These are phyloP conservation scores for Seriola dumerili DNA, from an alignment of 2,113 vertebrate species.

Conservation along the genomic window DNA sequence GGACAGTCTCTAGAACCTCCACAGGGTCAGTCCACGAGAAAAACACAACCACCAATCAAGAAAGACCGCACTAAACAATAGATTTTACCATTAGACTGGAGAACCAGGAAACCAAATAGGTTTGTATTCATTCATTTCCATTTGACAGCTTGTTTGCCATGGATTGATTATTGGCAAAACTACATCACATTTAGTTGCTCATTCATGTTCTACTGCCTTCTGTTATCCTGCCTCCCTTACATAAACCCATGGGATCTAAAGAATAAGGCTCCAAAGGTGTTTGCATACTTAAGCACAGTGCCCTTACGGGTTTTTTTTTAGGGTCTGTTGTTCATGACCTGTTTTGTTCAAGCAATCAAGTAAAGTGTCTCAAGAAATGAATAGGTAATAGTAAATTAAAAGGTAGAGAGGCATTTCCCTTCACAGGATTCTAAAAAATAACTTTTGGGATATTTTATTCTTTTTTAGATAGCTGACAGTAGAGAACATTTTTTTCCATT, in stretches of 20 bases:
- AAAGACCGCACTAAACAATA: not conserved
- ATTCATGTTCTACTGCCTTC: not conserved
- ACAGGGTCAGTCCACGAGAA: not conserved
- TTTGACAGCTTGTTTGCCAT: not conserved
- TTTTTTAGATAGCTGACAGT: not conserved
- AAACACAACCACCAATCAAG: not conserved
- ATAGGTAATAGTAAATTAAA: too few species aligned
- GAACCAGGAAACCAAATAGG: not conserved
- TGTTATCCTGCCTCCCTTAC: not conserved
- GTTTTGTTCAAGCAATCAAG: not conserved
- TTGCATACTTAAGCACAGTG: not conserved
- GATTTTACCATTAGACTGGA: not conserved
- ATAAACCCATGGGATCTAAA: constrained; percentile 5
- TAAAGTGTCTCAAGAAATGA: too few species aligned
- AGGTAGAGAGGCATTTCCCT: not conserved
- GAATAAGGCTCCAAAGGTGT: constrained; percentile 1
- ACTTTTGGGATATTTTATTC: not conserved
- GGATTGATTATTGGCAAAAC: not conserved
- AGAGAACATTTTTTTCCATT: not conserved
- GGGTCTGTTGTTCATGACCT: not conserved
- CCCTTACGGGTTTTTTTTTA: not conserved
- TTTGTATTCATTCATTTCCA: not conserved
- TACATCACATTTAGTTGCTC: not conserved
- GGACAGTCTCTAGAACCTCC: not conserved
- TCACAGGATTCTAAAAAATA: not conserved